These are phyloP conservation scores for Neelides folsomi DNA, from an alignment of 2,888 invertebrate species.

Conservation along the genomic window DNA sequence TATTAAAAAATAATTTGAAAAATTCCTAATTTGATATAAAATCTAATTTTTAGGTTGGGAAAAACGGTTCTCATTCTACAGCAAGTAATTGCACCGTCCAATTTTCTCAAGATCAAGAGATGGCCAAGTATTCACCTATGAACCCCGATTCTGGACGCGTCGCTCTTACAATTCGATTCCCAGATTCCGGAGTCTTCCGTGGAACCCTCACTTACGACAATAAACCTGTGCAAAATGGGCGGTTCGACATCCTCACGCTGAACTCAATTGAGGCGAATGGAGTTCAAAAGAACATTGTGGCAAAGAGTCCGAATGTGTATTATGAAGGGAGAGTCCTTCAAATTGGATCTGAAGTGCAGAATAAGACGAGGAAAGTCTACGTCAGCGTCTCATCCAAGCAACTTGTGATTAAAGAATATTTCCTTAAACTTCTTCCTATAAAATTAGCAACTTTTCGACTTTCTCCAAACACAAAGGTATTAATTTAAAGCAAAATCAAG, in stretches of 20 bases:
- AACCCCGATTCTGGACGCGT: conserved; percentile 18
- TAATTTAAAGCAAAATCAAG: conserved; percentile 11
- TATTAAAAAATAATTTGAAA: no score
- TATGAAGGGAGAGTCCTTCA: conserved; percentile 68
- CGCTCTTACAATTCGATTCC: conserved; percentile 23
- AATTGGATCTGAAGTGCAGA: conserved; percentile 47
- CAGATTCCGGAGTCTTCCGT: conserved; percentile 27
- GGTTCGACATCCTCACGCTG: conserved; percentile 30
- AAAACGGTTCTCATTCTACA: conserved; percentile 17
- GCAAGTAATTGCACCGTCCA: conserved; percentile 29
- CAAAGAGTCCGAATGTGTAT: conserved; percentile 70
- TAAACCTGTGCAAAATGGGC: conserved; percentile 31
- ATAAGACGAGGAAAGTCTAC: conserved; percentile 72
- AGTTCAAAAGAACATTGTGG: conserved; percentile 73
- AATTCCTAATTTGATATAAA: no score
- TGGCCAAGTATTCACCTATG: not conserved
- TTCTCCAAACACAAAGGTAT: conserved; percentile 84
- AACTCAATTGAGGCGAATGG: conserved; percentile 55
- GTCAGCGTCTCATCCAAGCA: conserved; percentile 85
- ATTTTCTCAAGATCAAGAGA: conserved; percentile 20
- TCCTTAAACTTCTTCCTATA: conserved; percentile 84
- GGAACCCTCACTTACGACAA: conserved; percentile 27
- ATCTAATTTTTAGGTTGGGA: conserved; percentile 17
- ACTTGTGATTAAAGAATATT: conserved; percentile 81
- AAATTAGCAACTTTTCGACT: conserved; percentile 78